Evolutionary conservation across 1,140 invertebrate genomes (phyloP), one percentile per base, ranked within the genome.

Genomic region (Bombyx mandarina): DNA sequence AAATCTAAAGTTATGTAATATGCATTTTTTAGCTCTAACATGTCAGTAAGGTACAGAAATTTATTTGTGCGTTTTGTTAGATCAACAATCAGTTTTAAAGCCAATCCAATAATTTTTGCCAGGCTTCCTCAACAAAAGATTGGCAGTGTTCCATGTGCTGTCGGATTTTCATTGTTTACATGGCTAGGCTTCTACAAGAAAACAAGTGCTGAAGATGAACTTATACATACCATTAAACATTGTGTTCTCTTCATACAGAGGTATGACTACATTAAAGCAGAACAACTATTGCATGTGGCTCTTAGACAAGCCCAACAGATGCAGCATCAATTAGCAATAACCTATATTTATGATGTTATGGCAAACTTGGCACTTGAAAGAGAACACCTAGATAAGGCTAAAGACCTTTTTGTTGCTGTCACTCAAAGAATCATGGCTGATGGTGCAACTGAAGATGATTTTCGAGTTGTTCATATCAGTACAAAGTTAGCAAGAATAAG

Each of bases 341-440:
- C 94, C 7, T 97, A 97, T 70, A 92, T 97, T 58, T 97, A 94
- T 77, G 96, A 98, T 89, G 71, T 96, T 6, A 92, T 99, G 91
- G 97, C 96, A 6, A 97, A 98, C 88, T 88, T 98, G 51, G 95
- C 96, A 10, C 92, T 96, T 72, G 90, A 94, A 68, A 88, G 88
- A 52, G 91, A 91, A 50, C 90, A 97, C 60, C 92, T 93, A 69
- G 88, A 91, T 63, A 97, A 97, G 86, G 95, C 97, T 7, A 94
- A 98, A 78, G 91, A 91, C 56, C 81, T 98, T 26, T 98, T 96
- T 88, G 89, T 93, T 9, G 90, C 91, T 52, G 94, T 97, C 2
- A 92, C 97, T 85, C 92, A 94, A 79, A 91, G 93, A 66, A 85
- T 96, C 45, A 86, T 96, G 62, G 73, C 89, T 4, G 86, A 90